These are phyloP conservation scores for Eudemis profundana DNA, from an alignment of 2,888 invertebrate genomes.

Conservation along the genomic window DNA sequence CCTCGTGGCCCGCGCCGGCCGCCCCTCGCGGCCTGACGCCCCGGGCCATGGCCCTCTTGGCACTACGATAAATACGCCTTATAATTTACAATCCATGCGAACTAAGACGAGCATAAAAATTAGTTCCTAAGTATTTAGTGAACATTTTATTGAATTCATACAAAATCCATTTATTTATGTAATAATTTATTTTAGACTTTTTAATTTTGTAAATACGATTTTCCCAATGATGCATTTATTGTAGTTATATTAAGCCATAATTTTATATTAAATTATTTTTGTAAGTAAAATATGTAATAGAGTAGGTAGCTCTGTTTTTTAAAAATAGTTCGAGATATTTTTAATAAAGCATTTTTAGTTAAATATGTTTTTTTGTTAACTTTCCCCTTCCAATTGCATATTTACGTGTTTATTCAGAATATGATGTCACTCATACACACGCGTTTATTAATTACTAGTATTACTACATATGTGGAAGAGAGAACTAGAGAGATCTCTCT, in stretches of 20 bases:
- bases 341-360: conserved; percentile 28
- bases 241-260: conserved; percentile 33
- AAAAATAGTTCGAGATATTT: conserved; percentile 18
- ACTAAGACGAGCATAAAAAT: too few relatives aligned
- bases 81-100: too few relatives aligned
- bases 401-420: too few relatives aligned
- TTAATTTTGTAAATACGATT: conserved; percentile 24
- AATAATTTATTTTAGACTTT: conserved; percentile 27
- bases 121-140: conserved; percentile 13
- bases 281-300: conserved; percentile 17
- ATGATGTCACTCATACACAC: too few relatives aligned
- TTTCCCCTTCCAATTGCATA: too few relatives aligned
- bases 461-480: too few relatives aligned
- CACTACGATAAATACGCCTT: too few relatives aligned
- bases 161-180: neutral
- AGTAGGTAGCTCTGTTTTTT: conserved; percentile 10
- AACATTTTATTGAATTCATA: conserved; percentile 4
- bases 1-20: too few relatives aligned
- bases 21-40: too few relatives aligned
- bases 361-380: neutral
- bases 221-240: conserved; percentile 38
- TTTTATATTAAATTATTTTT: conserved; percentile 25
- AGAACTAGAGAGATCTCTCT: too few relatives aligned
- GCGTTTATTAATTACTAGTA: too few relatives aligned
- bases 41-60: too few relatives aligned